phyloP scores from a whole-genome alignment of 1,140 invertebrate species.

The Drosophila simulans region DNA sequence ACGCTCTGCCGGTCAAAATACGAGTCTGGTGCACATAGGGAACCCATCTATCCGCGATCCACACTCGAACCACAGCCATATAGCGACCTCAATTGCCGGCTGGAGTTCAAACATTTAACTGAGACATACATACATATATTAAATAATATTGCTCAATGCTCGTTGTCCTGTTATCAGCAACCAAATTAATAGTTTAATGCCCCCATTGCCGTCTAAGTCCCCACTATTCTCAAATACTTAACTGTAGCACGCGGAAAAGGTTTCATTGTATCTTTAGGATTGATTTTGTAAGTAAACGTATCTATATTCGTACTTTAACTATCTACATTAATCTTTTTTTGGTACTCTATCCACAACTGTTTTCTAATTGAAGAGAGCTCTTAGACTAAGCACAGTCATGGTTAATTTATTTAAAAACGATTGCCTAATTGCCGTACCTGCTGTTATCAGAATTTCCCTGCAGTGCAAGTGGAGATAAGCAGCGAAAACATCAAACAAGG shows the following conservation, averaged over 20 bases:
- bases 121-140: conserved; percentile 7
- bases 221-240: not conserved
- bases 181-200: not conserved
- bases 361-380: not conserved
- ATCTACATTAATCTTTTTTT: too few species aligned
- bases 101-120: conserved; percentile 46
- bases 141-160: conserved; percentile 36
- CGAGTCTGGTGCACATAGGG: conserved; percentile 55
- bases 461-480: conserved; percentile 37
- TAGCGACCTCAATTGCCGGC: conserved; percentile 34
- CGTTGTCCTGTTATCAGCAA: conserved; percentile 6
- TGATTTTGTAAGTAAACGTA: too few species aligned
- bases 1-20: conserved; percentile 72
- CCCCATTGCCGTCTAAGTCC: not conserved
- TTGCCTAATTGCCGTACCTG: conserved; percentile 23
- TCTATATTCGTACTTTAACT: too few species aligned
- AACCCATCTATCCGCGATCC: conserved; percentile 25
- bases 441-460: conserved; percentile 30
- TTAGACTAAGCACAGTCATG: conserved; percentile 12
- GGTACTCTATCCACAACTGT: not conserved
- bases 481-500: conserved; percentile 40
- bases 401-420: conserved; percentile 34
- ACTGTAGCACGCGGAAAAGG: not conserved
- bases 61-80: conserved; percentile 14
- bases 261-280: too few species aligned